Evolutionary conservation across 1,140 invertebrate species (phyloP).

Genomic region (Gryllus bimaculatus): DNA sequence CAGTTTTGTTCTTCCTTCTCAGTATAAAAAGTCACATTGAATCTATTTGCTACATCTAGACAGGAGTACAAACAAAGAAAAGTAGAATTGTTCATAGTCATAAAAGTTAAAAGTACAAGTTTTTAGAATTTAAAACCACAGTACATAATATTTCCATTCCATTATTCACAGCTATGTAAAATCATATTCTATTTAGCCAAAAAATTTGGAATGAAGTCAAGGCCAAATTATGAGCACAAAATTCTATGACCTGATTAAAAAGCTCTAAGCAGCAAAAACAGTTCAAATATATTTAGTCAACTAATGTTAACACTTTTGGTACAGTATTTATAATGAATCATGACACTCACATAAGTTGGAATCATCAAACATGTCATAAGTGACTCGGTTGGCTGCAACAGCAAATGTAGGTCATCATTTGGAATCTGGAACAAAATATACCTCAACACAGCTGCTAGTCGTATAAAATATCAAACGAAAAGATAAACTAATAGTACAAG

Average conservation of each 20-base stretch:
- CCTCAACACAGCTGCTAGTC: background rate
- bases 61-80: too few species aligned
- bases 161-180: too few species aligned
- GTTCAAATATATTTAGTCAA: too few species aligned
- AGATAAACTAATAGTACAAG: background rate
- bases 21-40: too few species aligned
- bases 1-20: too few species aligned
- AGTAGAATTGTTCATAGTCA: too few species aligned
- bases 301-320: too few species aligned
- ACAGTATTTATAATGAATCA: too few species aligned
- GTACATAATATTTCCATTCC: too few species aligned
- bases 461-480: conserved; percentile 6
- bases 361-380: conserved; percentile 20
- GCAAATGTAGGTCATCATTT: conserved; percentile 16
- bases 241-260: background rate
- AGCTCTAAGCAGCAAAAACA: background rate
- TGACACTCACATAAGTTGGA: conserved; percentile 20
- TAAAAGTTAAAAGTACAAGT: too few species aligned
- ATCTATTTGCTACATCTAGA: too few species aligned
- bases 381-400: conserved; percentile 8
- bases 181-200: background rate
- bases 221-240: background rate
- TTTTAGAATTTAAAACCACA: too few species aligned
- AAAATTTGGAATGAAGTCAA: conserved; percentile 1
- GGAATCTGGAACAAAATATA: conserved; percentile 14